Evolutionary conservation across 2,888 invertebrate genomes (phyloP), one percentile per base, ranked within the genome.

Genomic region (Brachypterus glaber): DNA sequence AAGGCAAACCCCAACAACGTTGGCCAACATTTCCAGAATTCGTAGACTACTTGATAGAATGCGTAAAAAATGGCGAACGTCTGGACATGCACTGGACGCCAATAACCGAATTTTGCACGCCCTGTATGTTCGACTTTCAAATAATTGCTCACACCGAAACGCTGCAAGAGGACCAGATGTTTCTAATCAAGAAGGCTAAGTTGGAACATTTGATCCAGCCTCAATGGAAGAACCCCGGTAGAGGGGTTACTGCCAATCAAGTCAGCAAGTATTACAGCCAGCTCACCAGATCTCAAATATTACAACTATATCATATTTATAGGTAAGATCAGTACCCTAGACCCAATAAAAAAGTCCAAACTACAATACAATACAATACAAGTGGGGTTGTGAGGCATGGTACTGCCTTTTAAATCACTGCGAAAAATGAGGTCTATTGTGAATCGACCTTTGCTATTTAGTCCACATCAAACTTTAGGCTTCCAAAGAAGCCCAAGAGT

Each of bases 51-150:
- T 71, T 88, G 12, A 60, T 87, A 44, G 83, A 85, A 55, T 79
- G 82, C 45, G 74, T 77, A 41, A 69, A 67, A 50, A 71, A 69
- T 41, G 76, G 76, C 18, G 69, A 76, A 33, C 67, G 73, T 3
- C 68, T 86, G 47, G 87, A 89, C 60, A 88, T 88, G 85, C 88
- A 88, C 60, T 87, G 87, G 79, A 82, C 84, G n/a, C 85, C 88
- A 0, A 79, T 85, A 50, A 78, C 80, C 0, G 77, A 77, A 54
- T 87, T 88, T 62, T 89, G 88, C 60, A 87, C 88, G 18, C 88
- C 88, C 1, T 88, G 88, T 64, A 78, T 84, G 67, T 82, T 86
- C 51, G 74, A 81, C 57, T 85, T 87, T 55, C 82, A 85, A 59
- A 72, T 86, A 35, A 81, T 87, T 50, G 74, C 83, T 39, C 87